A percentile compares a stretch with the other conserved stretches of the same genome.
Evolutionary conservation across 2,888 invertebrate genomes (phyloP).

Genomic region (Pyrgus malvae): DNA sequence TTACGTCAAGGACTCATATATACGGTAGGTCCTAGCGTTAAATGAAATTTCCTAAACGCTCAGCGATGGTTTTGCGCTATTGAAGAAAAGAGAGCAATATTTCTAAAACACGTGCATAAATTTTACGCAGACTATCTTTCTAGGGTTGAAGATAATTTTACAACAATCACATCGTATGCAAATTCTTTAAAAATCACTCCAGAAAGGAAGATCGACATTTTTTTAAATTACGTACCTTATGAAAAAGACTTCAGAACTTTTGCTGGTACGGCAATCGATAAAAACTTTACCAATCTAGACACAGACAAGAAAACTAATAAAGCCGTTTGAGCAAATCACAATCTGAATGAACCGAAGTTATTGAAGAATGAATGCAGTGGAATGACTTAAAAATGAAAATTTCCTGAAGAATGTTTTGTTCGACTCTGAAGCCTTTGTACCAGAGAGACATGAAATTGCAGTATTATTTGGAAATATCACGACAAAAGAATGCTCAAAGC

Average conservation of each 20-base stretch:
- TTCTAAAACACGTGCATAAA: no score
- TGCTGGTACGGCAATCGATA: neutral
- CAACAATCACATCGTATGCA: no score
- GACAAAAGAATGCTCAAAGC: constrained; percentile 22
- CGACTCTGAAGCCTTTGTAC: constrained; percentile 19
- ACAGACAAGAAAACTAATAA: constrained; percentile 16
- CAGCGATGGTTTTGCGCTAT: no score
- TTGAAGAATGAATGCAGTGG: constrained; percentile 25
- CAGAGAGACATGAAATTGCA: constrained; percentile 23
- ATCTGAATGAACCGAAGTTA: constrained; percentile 22
- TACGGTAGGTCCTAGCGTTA: no score
- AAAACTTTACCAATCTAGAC: constrained; percentile 2
- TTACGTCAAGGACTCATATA: no score
- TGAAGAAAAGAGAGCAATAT: no score
- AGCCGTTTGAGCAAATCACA: constrained; percentile 18
- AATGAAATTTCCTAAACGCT: no score
- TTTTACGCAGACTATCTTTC: no score
- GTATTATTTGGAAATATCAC: constrained; percentile 28
- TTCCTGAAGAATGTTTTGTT: constrained; percentile 22
- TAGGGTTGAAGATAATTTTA: no score
- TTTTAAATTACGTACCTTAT: no score
- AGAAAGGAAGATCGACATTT: no score
- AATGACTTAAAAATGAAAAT: constrained; percentile 25
- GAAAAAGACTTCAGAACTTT: constrained; percentile 2
- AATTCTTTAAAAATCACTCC: no score